Evolutionary conservation across 2,888 invertebrate species (phyloP), one percentile per base, ranked within the genome.

Genomic region (Orchestes rusci): DNA sequence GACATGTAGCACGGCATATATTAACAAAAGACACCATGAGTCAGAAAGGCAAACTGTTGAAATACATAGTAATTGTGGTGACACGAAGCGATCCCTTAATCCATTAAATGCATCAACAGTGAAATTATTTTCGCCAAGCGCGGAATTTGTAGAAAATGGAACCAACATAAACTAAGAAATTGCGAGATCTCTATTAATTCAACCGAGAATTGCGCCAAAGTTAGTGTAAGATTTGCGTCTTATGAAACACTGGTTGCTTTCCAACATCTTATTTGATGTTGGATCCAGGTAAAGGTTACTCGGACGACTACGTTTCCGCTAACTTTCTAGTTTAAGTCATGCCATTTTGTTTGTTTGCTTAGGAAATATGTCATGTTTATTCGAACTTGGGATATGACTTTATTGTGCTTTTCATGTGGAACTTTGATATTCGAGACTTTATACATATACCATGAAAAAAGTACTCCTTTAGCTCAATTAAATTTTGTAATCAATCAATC

Each of bases 121-220:
- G 17, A 33, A 32, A 43, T 31, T 38, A 38, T 38, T 38, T 43
- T 37, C 36, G 34, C 29, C 29, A 27, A 15, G 16, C 35, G 28
- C 10, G 38, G 18, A 44, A 39, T 44, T 27, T 44, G 44, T 33
- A 39, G 34, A 44, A 42, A 43, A 34, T 39, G 33, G 16, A 38
- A 38, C 37, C 33, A 43, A 34, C 44, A 28, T 44, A 44, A 44
- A 44, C 43, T 44, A 44, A 38, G 43, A 38, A 19, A 38, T 44
- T 44, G 39, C 31, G 38, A 36, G 43, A 37, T 37, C 18, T 43
- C 32, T 43, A 43, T 43, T 43, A 43, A 43, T 38, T 43, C 31
- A 43, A 36, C 43, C 18, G 36, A 43, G 27, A 43, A 43, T 35
- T 43, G 37, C 37, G 28, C 37, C 20, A 30, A 43, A 43, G 43